Evolutionary conservation across 1,140 invertebrate species (phyloP), one percentile per base, ranked within the genome.

Genomic region (Drosophila cardini): DNA sequence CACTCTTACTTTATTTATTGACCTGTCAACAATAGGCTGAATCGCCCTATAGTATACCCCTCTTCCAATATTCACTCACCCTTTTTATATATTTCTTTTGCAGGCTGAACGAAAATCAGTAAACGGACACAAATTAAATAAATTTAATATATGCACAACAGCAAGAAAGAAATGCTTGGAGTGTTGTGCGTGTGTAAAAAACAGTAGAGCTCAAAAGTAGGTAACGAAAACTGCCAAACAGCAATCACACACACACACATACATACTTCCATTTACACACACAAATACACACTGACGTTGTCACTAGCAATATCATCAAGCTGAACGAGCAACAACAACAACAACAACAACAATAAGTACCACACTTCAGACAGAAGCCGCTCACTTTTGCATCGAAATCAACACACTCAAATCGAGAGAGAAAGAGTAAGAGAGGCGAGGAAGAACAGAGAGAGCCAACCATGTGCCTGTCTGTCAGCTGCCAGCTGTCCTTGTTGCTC

Each of bases 11-110:
- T 80, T 74, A 84, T 84, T 86, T 81, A 87, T 85, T 75, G 78
- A 72, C 70, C 78, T 85, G 78, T 78, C 82, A 82, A 82, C 78
- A 69, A 87, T 77, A 36, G 74, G 73, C 64, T 68, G 63, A 62
- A 61, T 63, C 45, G 26, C 13, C 9, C 10, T n/a, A 3, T 21
- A 30, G 11, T 13, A 6, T 0, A 8, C 26, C 3, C 26, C 16
- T 43, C 43, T 30, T 4, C 52, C 16, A n/a, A 26, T 26, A 16
- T 13, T 30, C 2, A 4, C 21, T 26, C 5, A 26, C 21, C 34
- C 45, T 58, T 16, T 52, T 0, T 34, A 3, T 34, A 7, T 26
- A 13, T 67, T 16, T 62, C 38, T 77, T 16, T 62, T 73, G 42
- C 45, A 65, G 26, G 50, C 32, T 60, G 36, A 34, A 26, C 46